Evolutionary conservation across 2,888 invertebrate genomes (phyloP).

Genomic region (Eledone cirrhosa): DNA sequence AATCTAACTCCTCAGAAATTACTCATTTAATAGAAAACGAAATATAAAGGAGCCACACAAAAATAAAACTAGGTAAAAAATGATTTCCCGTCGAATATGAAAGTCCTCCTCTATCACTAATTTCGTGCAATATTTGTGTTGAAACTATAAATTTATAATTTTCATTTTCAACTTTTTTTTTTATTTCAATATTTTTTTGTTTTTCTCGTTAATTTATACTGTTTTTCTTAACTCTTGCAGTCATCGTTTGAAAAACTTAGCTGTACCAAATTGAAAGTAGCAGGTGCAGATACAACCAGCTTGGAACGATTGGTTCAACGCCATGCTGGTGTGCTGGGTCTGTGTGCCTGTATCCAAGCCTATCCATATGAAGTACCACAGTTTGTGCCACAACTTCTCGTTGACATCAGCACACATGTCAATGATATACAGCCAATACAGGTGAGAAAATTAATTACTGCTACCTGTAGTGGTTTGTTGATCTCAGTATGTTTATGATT

Average conservation of each 20-base stretch:
- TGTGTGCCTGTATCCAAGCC: constrained; percentile 87
- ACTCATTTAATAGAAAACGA: too few relatives aligned
- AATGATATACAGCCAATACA: constrained; percentile 90
- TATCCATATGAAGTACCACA: constrained; percentile 87
- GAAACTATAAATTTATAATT: too few relatives aligned
- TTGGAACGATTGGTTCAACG: constrained; percentile 61
- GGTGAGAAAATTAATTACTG: constrained; percentile 65
- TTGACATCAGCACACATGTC: constrained; percentile 81
- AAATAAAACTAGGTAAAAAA: too few relatives aligned
- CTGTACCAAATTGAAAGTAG: constrained; percentile 54
- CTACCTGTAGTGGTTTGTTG: neutral
- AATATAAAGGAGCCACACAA: too few relatives aligned
- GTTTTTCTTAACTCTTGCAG: constrained; percentile 63
- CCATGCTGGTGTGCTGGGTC: constrained; percentile 87
- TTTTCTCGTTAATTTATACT: too few relatives aligned
- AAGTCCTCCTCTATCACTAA: too few relatives aligned
- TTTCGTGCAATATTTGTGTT: too few relatives aligned
- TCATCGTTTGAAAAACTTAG: constrained; percentile 70
- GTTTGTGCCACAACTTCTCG: constrained; percentile 80
- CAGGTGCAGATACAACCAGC: constrained; percentile 40
- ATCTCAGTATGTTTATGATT: neutral
- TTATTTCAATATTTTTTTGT: too few relatives aligned
- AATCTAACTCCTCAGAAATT: too few relatives aligned
- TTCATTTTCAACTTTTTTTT: too few relatives aligned
- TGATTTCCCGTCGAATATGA: too few relatives aligned